Evolutionary conservation across 2,797 vertebrate species (phyloP).

Genomic region (Hippopotamyrus pictus): DNA sequence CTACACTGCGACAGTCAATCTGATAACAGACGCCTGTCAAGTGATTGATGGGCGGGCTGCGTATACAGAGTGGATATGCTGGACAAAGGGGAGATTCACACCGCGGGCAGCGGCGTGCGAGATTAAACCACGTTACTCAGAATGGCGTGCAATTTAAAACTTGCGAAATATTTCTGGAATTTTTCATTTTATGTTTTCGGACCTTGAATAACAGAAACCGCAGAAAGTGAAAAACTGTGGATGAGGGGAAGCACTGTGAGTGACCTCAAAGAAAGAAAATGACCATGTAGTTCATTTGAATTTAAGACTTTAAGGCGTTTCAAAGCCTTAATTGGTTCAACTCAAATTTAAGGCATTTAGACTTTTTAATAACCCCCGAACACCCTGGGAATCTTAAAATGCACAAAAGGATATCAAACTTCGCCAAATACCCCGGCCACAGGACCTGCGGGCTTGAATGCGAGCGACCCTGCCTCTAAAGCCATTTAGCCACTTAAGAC

Average conservation of each 20-base stretch:
- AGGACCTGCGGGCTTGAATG: conserved; percentile 4
- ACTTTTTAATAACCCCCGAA: too few species aligned
- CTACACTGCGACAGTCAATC: not conserved
- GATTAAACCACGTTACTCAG: not conserved
- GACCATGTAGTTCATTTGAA: not conserved
- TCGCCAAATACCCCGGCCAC: not conserved
- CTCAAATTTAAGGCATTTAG: too few species aligned
- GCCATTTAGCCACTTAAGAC: conserved; percentile 49
- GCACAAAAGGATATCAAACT: too few species aligned
- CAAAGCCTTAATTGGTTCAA: not conserved
- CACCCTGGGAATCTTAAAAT: too few species aligned
- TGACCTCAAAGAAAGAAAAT: not conserved
- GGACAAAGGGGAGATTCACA: not conserved
- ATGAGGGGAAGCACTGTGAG: not conserved
- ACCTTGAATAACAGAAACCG: not conserved
- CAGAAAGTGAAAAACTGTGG: not conserved
- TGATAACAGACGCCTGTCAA: not conserved
- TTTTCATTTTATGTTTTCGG: not conserved
- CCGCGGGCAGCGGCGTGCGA: not conserved
- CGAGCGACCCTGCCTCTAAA: conserved; percentile 33
- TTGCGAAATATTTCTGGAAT: not conserved
- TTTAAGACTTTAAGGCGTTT: not conserved
- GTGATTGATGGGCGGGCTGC: not conserved
- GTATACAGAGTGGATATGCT: not conserved
- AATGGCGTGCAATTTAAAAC: not conserved